Evolutionary conservation across 2,888 invertebrate species (phyloP).

Genomic region (Caradrina kadenii): DNA sequence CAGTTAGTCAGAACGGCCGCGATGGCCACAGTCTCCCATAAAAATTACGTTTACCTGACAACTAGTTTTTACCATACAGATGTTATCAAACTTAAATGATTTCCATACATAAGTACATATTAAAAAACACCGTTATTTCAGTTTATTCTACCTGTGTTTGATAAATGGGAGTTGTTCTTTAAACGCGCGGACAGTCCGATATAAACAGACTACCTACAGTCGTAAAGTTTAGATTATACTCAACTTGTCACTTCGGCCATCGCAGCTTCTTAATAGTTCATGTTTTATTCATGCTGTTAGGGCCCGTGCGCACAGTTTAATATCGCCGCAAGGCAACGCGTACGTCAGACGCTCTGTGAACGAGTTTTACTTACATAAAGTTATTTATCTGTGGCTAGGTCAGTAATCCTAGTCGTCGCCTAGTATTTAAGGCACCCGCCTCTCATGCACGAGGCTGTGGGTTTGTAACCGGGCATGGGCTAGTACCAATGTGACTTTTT

Average conservation of each 20-base stretch:
- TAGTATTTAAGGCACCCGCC: too few species aligned
- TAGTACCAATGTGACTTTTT: too few species aligned
- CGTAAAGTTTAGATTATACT: constrained; percentile 42
- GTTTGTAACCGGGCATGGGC: too few species aligned
- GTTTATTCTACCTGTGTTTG: constrained; percentile 10
- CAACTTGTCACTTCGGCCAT: constrained; percentile 42
- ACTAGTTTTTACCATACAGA: constrained; percentile 24
- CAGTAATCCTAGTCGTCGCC: too few species aligned
- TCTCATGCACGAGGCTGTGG: too few species aligned
- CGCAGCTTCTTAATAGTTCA: constrained; percentile 36
- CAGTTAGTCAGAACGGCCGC: not conserved
- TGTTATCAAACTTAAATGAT: constrained; percentile 30
- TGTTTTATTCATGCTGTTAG: constrained; percentile 49
- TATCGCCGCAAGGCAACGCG: not conserved
- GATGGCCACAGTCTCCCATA: not conserved
- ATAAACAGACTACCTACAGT: constrained; percentile 36
- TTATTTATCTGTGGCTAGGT: too few species aligned
- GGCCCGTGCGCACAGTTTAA: constrained; percentile 3
- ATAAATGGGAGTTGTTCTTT: constrained; percentile 17
- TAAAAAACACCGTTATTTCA: constrained; percentile 16
- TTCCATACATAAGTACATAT: not conserved
- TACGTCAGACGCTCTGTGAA: not conserved
- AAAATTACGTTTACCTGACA: constrained; percentile 16
- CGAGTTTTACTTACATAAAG: not conserved
- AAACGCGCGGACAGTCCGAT: constrained; percentile 16